phyloP scores from a whole-genome alignment of 2,113 vertebrate species.

The Symphodus melops region DNA sequence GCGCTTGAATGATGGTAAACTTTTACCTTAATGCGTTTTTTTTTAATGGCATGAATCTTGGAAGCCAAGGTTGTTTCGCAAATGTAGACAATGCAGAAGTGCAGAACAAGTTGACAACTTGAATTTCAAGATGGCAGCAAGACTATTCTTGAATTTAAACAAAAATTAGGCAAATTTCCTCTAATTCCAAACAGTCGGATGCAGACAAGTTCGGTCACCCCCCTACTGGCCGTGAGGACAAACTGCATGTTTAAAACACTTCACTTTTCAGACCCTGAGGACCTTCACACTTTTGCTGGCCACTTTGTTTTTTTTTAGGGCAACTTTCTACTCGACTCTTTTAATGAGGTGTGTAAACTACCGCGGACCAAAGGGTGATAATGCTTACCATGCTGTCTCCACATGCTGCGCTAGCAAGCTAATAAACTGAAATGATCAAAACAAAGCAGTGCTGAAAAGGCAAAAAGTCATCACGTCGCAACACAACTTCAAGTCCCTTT shows the following conservation, averaged over 20 bases:
- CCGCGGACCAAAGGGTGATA: background rate
- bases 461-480: background rate
- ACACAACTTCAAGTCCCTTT: background rate
- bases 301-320: background rate
- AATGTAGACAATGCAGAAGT: conserved; percentile 1
- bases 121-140: conserved; percentile 5
- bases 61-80: conserved; percentile 8
- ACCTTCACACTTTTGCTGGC: too few relatives aligned
- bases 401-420: background rate
- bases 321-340: background rate
- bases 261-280: too few relatives aligned
- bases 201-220: too few relatives aligned
- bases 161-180: too few relatives aligned
- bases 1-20: conserved; percentile 22
- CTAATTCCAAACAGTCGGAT: background rate
- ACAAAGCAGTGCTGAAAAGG: background rate
- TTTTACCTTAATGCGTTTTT: conserved; percentile 13
- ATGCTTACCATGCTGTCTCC: background rate
- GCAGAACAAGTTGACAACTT: conserved; percentile 1
- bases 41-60: conserved; percentile 23
- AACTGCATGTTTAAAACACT: too few relatives aligned
- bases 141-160: background rate
- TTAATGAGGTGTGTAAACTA: background rate
- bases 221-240: too few relatives aligned
- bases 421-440: conserved; percentile 9